These are phyloP conservation scores for Salvator merianae DNA, from an alignment of 2,113 vertebrate genomes.

Conservation along the genomic window DNA sequence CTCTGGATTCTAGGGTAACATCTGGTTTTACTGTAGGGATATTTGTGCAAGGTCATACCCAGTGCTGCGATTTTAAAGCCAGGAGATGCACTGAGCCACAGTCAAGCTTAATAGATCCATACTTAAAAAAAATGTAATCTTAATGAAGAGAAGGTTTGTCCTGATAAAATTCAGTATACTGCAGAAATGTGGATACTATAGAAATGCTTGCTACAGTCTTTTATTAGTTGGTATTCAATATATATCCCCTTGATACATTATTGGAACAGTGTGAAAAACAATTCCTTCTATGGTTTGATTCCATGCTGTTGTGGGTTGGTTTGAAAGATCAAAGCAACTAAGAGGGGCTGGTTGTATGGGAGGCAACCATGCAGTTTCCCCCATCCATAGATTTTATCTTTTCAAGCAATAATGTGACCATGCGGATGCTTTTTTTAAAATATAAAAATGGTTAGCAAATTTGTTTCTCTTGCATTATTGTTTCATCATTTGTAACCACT, in stretches of 20 bases:
- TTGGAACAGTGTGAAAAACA: background rate
- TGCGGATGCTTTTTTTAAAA: too few species aligned
- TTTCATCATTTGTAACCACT: too few species aligned
- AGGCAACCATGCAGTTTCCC: background rate
- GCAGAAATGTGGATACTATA: constrained; percentile 19
- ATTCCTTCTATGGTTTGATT: background rate
- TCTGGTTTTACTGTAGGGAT: constrained; percentile 53
- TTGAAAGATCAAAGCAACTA: background rate
- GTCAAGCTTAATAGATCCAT: constrained; percentile 48
- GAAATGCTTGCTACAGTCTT: constrained; percentile 30
- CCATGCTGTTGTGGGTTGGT: background rate
- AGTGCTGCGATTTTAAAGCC: constrained; percentile 1
- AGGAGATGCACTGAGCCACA: constrained; percentile 22
- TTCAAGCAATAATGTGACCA: background rate
- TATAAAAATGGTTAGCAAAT: too few species aligned
- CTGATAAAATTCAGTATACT: constrained; percentile 50
- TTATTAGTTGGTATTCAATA: background rate
- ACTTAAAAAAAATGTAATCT: constrained; percentile 64
- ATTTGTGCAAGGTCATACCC: constrained; percentile 49
- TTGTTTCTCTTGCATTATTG: too few species aligned
- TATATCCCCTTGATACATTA: background rate
- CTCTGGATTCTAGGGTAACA: constrained; percentile 25
- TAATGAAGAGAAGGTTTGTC: constrained; percentile 31
- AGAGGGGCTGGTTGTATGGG: background rate
- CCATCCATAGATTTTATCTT: background rate